phyloP scores from a whole-genome alignment of 1,140 invertebrate genomes.

The Trichomalopsis sarcophagae region DNA sequence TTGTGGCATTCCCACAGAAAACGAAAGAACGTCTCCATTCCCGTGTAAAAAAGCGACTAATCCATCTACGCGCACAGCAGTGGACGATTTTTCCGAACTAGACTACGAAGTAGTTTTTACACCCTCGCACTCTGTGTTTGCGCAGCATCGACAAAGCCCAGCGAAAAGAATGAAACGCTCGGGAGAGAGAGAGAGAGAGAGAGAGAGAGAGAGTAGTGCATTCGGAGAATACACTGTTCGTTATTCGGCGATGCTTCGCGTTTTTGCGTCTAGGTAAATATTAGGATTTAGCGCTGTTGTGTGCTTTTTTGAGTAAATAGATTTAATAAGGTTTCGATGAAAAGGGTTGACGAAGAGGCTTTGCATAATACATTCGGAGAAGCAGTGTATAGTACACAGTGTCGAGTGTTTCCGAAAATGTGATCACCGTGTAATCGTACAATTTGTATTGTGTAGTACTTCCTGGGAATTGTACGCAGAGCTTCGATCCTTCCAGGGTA shows the following conservation, averaged over 20 bases:
- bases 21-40: slow-evolving; percentile 9
- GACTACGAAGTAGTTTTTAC: slow-evolving; percentile 23
- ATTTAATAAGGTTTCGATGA: too few relatives aligned
- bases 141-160: slow-evolving; percentile 19
- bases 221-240: neutral
- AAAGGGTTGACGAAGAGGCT: too few relatives aligned
- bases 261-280: neutral
- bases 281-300: neutral
- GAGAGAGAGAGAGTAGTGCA: neutral
- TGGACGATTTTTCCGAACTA: slow-evolving; percentile 32
- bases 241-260: slow-evolving; percentile 3
- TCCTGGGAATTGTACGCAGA: too few relatives aligned
- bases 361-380: too few relatives aligned
- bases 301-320: neutral
- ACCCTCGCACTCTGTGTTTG: slow-evolving; percentile 1
- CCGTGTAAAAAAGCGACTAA: slow-evolving; percentile 33
- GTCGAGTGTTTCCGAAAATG: too few relatives aligned
- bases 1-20: slow-evolving; percentile 6
- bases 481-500: too few relatives aligned
- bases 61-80: slow-evolving; percentile 23
- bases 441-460: too few relatives aligned
- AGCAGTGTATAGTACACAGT: too few relatives aligned
- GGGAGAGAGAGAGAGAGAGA: neutral
- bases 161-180: neutral
- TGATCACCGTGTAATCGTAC: too few relatives aligned